phyloP scores from a whole-genome alignment of 2,113 vertebrate species.

The Cacatua alba region DNA sequence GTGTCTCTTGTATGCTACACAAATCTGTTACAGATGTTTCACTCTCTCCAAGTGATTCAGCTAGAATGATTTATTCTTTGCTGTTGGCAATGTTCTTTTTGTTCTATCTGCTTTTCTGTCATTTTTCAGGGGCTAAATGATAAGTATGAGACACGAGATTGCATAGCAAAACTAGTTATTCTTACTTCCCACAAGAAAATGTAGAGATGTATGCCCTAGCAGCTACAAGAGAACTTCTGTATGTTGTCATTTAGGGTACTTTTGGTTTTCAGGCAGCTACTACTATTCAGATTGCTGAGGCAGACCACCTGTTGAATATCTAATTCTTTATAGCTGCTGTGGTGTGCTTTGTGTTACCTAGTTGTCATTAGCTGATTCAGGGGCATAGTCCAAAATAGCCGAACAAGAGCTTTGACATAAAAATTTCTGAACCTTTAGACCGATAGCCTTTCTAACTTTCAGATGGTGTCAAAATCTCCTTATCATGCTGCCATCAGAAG shows the following conservation, averaged over 20 bases:
- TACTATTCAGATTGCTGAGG: neutral
- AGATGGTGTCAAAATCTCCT: neutral
- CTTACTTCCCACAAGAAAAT: neutral
- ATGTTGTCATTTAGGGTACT: neutral
- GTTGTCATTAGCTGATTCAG: neutral
- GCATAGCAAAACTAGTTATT: neutral
- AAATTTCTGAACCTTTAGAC: neutral
- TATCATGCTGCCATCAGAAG: neutral
- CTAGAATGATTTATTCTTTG: neutral
- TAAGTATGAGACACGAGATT: neutral
- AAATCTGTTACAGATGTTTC: constrained; percentile 60
- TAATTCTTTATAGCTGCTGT: neutral
- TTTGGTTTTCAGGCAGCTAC: neutral
- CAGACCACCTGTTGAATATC: neutral
- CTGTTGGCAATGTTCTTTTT: neutral
- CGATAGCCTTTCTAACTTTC: neutral
- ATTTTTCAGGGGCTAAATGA: neutral
- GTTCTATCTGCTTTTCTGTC: neutral
- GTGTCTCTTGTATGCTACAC: neutral
- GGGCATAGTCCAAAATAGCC: neutral
- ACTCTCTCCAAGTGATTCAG: neutral
- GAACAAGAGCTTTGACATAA: neutral
- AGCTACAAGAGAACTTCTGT: neutral
- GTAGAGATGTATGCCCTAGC: neutral
- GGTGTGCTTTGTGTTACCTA: neutral